Evolutionary conservation across 1,140 invertebrate species (phyloP).

Genomic region (Rhyzopertha dominica): DNA sequence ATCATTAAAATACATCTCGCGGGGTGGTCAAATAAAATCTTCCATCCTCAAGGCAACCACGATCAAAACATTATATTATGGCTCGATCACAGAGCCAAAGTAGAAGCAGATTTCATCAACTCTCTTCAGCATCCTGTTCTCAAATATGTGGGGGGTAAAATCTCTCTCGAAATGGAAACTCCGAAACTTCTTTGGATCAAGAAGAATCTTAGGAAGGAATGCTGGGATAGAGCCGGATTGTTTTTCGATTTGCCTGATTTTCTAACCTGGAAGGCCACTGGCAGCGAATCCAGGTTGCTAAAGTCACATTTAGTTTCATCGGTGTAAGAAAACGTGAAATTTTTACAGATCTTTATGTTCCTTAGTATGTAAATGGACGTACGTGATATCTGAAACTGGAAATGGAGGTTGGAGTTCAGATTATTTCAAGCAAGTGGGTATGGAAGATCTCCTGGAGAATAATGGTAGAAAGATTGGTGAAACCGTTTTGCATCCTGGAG

Average conservation of each 20-base stretch:
- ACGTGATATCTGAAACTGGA: constrained; percentile 57
- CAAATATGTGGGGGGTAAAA: constrained; percentile 82
- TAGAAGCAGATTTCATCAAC: constrained; percentile 82
- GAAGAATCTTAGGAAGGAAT: constrained; percentile 60
- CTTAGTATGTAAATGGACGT: constrained; percentile 93
- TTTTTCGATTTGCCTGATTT: constrained; percentile 94
- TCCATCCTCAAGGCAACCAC: constrained; percentile 50
- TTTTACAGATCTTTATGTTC: constrained; percentile 79
- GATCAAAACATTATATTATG: constrained; percentile 90
- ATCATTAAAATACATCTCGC: not conserved
- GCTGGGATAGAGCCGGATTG: constrained; percentile 63
- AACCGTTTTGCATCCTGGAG: constrained; percentile 65
- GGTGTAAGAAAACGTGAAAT: constrained; percentile 4
- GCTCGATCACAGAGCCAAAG: constrained; percentile 90
- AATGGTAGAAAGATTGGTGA: constrained; percentile 73
- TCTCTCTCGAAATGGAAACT: constrained; percentile 93
- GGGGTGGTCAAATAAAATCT: not conserved
- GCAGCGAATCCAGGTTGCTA: constrained; percentile 58
- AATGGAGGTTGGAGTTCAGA: constrained; percentile 66
- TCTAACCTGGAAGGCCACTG: constrained; percentile 88
- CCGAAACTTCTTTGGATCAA: constrained; percentile 96
- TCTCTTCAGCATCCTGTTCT: constrained; percentile 68
- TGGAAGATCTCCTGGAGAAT: constrained; percentile 67
- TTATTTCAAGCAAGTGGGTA: constrained; percentile 69
- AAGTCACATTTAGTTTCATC: constrained; percentile 7